These are phyloP conservation scores for Leptopilina myrica DNA, from an alignment of 2,888 invertebrate species.

Conservation along the genomic window DNA sequence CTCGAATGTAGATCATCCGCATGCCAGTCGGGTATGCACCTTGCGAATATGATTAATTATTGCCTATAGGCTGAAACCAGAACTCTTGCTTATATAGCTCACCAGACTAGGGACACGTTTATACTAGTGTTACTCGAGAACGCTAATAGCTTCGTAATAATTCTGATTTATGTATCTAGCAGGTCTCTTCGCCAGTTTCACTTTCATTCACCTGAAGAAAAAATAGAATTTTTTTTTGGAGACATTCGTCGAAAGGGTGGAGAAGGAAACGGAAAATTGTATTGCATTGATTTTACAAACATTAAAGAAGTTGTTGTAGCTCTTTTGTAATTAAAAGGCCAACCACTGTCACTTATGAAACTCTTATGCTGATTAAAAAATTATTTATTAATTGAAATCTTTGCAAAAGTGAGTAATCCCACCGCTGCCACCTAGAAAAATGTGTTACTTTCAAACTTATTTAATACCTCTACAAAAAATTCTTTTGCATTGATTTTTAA, in stretches of 20 bases:
- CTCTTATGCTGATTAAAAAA: too few species aligned
- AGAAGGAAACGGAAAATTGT: too few species aligned
- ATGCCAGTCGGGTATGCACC: slow-evolving; percentile 55
- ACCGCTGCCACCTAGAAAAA: too few species aligned
- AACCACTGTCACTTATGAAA: too few species aligned
- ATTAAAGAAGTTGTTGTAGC: too few species aligned
- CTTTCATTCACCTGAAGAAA: slow-evolving; percentile 7
- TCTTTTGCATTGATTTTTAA: too few species aligned
- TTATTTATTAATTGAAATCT: too few species aligned
- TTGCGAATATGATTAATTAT: slow-evolving; percentile 73
- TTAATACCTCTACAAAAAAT: too few species aligned
- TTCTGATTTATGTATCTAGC: slow-evolving; percentile 73
- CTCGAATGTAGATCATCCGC: slow-evolving; percentile 39
- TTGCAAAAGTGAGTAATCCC: too few species aligned
- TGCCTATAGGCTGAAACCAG: slow-evolving; percentile 53
- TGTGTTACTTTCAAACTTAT: too few species aligned
- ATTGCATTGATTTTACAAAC: too few species aligned
- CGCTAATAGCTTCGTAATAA: slow-evolving; percentile 74
- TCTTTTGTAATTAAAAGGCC: too few species aligned
- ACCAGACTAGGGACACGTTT: slow-evolving; percentile 62
- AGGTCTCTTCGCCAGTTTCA: slow-evolving; percentile 52
- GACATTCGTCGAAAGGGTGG: background rate
- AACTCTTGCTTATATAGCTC: slow-evolving; percentile 18
- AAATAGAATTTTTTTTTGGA: background rate
- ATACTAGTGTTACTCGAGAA: slow-evolving; percentile 70